A percentile compares a stretch with the other conserved stretches of the same genome.
Evolutionary conservation across 2,797 vertebrate genomes (phyloP).

Genomic region (Silurus lanzhouensis): DNA sequence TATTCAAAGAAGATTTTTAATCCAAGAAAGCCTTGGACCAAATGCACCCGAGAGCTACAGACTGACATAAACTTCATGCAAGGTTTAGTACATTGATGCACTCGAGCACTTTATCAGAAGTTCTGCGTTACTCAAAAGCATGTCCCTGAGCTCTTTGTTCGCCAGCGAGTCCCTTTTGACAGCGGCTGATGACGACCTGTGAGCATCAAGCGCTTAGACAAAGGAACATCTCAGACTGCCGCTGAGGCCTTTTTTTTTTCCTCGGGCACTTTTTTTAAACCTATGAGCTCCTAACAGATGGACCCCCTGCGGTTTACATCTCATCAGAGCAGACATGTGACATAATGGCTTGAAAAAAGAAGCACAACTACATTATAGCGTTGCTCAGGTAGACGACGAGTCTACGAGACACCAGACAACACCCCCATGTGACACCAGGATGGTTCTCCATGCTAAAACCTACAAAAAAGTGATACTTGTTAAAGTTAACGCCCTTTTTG

Average conservation of each 20-base stretch:
- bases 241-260: background rate
- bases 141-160: background rate
- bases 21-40: conserved; percentile 3
- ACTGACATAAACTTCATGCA: background rate
- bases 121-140: background rate
- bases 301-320: conserved; percentile 44
- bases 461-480: background rate
- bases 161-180: background rate
- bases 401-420: conserved; percentile 43
- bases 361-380: conserved; percentile 47
- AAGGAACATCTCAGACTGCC: conserved; percentile 11
- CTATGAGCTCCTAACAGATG: conserved; percentile 56
- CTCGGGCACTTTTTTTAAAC: conserved; percentile 45
- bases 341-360: conserved; percentile 57
- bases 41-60: background rate
- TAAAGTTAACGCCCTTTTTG: no score
- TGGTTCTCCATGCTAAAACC: background rate
- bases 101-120: background rate
- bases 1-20: conserved; percentile 1
- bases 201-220: conserved; percentile 17
- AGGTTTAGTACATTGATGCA: background rate
- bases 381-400: conserved; percentile 60
- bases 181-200: conserved; percentile 4
- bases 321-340: conserved; percentile 58
- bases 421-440: background rate